Evolutionary conservation across 1,140 invertebrate species (phyloP), one percentile per base, ranked within the genome.

Genomic region (Leptonema lineaticorne): DNA sequence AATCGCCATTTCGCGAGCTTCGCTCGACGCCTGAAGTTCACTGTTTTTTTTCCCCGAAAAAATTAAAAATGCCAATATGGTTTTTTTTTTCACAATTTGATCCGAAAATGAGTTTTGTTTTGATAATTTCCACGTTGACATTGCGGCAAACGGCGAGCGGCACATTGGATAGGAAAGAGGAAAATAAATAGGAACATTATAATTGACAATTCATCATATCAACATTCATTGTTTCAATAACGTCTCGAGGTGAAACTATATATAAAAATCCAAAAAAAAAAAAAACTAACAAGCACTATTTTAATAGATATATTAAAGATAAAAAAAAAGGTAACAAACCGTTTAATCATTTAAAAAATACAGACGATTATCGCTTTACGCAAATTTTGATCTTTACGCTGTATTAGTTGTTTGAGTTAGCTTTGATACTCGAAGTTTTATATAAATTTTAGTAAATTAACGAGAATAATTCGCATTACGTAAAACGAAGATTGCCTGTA

Each of bases 1-100:
- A 30, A 63, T 57, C 0, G 56, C 70, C 16, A 53, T 53, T 56
- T 72, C 70, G n/a, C 70, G 63, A 4, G 63, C 57, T 24, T 33
- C 58, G 8, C 57, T 57, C 5, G 67, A 24, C 14, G 59, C 46
- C 33, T 69, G 67, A 9, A 60, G 46, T 58, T 72, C 70, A 50
- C 70, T 72, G 59, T 27, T 56, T 26, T 27, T 45, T 30, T 33
- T 33, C n/a, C n/a, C n/a, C n/a, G n/a, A n/a, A n/a, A n/a, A n/a
- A n/a, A n/a, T n/a, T n/a, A n/a, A n/a, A n/a, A n/a, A n/a, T n/a
- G 37, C 37, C 37, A 41, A 41, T 41, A 2, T 2, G n/a, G 37
- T 16, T 9, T 41, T 6, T 33, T n/a, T 59, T 62, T 9, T 62
- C 2, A 28, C 1, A 24, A 62, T 62, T 37, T 62, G 14, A 28